Base-by-base conservation (phyloP, 2,113 vertebrate species). In the Microcebus jonahi region DNA sequence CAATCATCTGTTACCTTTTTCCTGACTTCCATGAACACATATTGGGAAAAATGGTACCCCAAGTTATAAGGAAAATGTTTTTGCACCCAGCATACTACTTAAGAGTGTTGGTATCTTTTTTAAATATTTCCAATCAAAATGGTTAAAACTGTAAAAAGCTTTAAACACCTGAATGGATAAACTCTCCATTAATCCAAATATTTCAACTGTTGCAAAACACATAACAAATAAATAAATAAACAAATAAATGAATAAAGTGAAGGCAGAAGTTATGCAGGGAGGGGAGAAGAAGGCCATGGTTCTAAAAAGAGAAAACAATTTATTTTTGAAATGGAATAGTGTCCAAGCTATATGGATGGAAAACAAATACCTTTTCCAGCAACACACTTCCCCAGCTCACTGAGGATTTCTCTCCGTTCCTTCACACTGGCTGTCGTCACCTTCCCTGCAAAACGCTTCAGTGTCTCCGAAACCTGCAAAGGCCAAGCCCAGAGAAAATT, bases 381-480 rank as follows among this genome's bases (percentile, higher is more conserved):
- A 85, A 99, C 97, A 96, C 99, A 99, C 87, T 94, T 98, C 96
- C 98, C 99, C 98, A 99, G 98, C 68, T 99, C 99, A 59, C 97
- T 98, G 29, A 99, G 99, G 96, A 99, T 99, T 96, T 99, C 99
- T 96, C 99, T 99, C 6, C 99, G 98, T 81, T 99, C 99, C 94
- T 99, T 99, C 97, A 99, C 98, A 3, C 99, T 99, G 87, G 99
- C 99, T 96, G 99, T 99, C 0, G 99, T 99, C 63, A 99, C 99
- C 87, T 99, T 99, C 9, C 98, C 98, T 0, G 99, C 99, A 98
- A 99, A 99, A 88, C 99, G 99, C 98, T 99, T 99, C 97, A 99
- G 98, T 0, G 99, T 99, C 45, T 99, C 99, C 29, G 99, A 99
- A 98, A 99, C 99, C 99, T 99, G 95, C 34, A 34, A 95, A 98